These are phyloP conservation scores for Holotrichia oblita DNA, from an alignment of 1,140 invertebrate species.

Conservation along the genomic window DNA sequence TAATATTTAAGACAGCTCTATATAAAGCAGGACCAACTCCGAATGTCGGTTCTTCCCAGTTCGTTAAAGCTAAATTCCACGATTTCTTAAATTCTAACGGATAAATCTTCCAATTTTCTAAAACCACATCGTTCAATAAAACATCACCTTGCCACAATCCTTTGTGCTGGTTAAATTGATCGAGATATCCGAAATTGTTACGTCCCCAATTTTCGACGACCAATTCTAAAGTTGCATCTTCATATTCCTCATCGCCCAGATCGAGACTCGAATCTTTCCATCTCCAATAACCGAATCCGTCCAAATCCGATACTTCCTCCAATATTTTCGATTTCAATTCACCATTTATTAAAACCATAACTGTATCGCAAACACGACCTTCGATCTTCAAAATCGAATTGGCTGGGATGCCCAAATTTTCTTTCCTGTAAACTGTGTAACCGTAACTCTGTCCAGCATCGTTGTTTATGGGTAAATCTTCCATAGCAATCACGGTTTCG, in stretches of 20 bases:
- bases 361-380: conserved; percentile 65
- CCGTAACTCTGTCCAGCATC: conserved; percentile 68
- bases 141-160: conserved; percentile 63
- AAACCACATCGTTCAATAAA: conserved; percentile 58
- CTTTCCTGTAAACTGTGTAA: conserved; percentile 65
- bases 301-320: not conserved
- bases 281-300: conserved; percentile 63
- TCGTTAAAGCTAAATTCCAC: conserved; percentile 55
- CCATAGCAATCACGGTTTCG: conserved; percentile 61
- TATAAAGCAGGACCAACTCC: conserved; percentile 48
- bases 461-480: conserved; percentile 65
- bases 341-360: conserved; percentile 64
- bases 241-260: conserved; percentile 46
- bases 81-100: conserved; percentile 65
- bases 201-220: conserved; percentile 70
- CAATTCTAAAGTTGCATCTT: conserved; percentile 63
- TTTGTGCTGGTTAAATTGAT: conserved; percentile 63
- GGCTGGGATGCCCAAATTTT: conserved; percentile 50
- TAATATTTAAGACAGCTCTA: conserved; percentile 41
- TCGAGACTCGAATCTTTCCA: conserved; percentile 55
- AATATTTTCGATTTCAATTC: conserved; percentile 56
- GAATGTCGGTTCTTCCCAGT: conserved; percentile 39
- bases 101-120: conserved; percentile 63
- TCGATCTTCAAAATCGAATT: conserved; percentile 60
- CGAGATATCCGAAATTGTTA: conserved; percentile 64